Percentiles rank a stretch among this genome's conserved stretches.
phyloP scores from a whole-genome alignment of 2,888 invertebrate species.

The Nomada lathburiana region DNA sequence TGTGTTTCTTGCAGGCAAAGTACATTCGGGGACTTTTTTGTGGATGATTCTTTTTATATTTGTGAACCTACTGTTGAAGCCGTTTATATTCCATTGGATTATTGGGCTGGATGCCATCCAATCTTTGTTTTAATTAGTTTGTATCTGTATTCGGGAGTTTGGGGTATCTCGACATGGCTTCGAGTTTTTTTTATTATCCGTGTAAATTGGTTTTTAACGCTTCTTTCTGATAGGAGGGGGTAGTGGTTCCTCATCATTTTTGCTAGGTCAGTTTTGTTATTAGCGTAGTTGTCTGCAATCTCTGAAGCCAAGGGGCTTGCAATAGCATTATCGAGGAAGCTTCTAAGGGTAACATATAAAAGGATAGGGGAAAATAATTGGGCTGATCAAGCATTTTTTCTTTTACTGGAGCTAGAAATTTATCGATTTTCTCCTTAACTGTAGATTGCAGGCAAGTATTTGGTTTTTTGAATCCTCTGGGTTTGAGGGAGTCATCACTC shows the following conservation, averaged over 20 bases:
- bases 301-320: background rate
- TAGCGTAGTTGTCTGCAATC: background rate
- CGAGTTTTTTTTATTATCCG: background rate
- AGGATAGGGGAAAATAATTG: background rate
- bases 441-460: background rate
- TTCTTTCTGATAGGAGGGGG: background rate
- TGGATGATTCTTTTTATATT: background rate
- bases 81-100: slow-evolving; percentile 10
- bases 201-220: background rate
- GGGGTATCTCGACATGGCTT: background rate
- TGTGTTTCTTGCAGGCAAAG: background rate
- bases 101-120: background rate
- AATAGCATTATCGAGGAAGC: background rate
- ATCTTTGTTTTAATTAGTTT: background rate
- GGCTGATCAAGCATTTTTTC: background rate
- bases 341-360: background rate
- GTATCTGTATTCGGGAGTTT: background rate
- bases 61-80: background rate
- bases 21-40: background rate
- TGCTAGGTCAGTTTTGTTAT: background rate
- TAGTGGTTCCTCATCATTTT: background rate
- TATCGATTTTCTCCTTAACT: background rate
- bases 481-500: no score
- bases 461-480: no score
- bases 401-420: background rate